Evolutionary conservation across 1,140 invertebrate species (phyloP).

Genomic region (Centruroides vittatus): DNA sequence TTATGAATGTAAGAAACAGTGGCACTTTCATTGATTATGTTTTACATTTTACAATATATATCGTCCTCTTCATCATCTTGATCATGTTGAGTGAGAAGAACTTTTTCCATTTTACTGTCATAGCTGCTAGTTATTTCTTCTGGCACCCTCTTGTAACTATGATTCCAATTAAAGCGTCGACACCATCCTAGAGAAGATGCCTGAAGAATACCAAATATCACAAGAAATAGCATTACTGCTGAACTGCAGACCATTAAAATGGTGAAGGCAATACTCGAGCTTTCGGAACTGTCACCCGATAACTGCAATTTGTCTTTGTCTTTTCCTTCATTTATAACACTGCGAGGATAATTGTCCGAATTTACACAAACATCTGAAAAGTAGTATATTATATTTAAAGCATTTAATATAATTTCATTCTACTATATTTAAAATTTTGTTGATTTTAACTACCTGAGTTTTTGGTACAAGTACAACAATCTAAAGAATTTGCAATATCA

Average conservation of each 20-base stretch:
- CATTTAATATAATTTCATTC: too few relatives aligned
- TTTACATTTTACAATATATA: slow-evolving; percentile 8
- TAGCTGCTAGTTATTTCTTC: slow-evolving; percentile 1
- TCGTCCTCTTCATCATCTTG: slow-evolving; percentile 10
- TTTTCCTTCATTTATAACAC: not conserved
- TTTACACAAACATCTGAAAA: slow-evolving; percentile 8
- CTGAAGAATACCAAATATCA: slow-evolving; percentile 7
- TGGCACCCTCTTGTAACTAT: slow-evolving; percentile 5
- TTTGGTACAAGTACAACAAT: slow-evolving; percentile 5
- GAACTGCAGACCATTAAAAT: slow-evolving; percentile 3
- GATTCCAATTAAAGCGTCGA: not conserved
- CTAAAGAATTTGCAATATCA: not conserved
- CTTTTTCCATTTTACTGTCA: slow-evolving; percentile 9
- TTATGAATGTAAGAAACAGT: too few relatives aligned
- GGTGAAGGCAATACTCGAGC: slow-evolving; percentile 1
- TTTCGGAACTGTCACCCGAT: not conserved
- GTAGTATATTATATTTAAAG: not conserved
- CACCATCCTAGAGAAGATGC: slow-evolving; percentile 2
- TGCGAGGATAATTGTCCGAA: slow-evolving; percentile 5
- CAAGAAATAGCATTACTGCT: slow-evolving; percentile 2
- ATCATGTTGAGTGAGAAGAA: slow-evolving; percentile 2
- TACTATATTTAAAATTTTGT: not conserved
- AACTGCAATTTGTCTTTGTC: not conserved
- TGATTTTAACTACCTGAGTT: slow-evolving; percentile 3
- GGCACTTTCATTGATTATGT: too few relatives aligned